phyloP scores from a whole-genome alignment of 2,888 invertebrate species.

The Stenichneumon culpator region DNA sequence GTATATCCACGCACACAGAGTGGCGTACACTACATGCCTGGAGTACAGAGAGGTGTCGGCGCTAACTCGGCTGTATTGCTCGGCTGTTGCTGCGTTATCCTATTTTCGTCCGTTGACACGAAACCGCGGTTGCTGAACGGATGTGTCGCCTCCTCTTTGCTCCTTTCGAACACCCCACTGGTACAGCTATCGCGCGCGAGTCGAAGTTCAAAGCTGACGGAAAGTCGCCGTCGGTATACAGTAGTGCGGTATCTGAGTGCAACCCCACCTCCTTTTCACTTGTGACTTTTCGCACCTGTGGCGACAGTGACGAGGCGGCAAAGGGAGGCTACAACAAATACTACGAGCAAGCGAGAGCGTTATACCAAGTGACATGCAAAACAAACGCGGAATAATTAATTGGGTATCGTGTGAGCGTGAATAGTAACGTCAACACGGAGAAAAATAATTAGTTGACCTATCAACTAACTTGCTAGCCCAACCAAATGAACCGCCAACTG shows the following conservation, averaged over 20 bases:
- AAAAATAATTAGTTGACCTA: background rate
- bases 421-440: background rate
- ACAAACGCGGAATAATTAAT: slow-evolving; percentile 50
- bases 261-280: background rate
- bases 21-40: background rate
- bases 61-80: slow-evolving; percentile 5
- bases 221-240: background rate
- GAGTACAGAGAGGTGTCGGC: slow-evolving; percentile 19
- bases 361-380: background rate
- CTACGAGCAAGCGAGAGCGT: slow-evolving; percentile 16
- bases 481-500: background rate
- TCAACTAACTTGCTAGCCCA: background rate
- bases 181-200: background rate
- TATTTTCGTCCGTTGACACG: slow-evolving; percentile 30
- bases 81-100: slow-evolving; percentile 1
- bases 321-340: slow-evolving; percentile 33
- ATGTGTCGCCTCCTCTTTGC: slow-evolving; percentile 14
- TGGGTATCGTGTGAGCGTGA: slow-evolving; percentile 15
- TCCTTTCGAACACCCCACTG: background rate
- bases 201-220: slow-evolving; percentile 21
- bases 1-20: background rate
- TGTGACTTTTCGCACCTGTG: slow-evolving; percentile 5
- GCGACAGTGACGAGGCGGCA: slow-evolving; percentile 13
- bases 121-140: slow-evolving; percentile 30
- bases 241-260: background rate